A percentile compares a stretch with the other conserved stretches of the same genome.
Evolutionary conservation across 1,140 invertebrate genomes (phyloP).

Genomic region (Armadillidium nasatum): DNA sequence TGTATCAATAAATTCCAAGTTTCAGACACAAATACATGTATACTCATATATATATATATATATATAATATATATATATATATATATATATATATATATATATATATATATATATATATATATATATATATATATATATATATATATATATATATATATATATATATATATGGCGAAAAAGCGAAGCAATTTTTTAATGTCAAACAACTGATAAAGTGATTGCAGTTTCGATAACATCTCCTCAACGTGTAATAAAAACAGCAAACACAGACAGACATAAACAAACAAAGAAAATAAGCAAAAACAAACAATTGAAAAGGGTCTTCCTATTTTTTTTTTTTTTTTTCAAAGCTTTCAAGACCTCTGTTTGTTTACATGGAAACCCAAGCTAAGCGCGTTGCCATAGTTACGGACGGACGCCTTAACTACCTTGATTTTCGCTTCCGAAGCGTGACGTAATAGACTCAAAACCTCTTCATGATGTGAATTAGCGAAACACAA

Average conservation of each 20-base stretch:
- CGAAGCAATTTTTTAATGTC: not conserved
- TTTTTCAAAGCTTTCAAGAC: not conserved
- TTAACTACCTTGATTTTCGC: slow-evolving; percentile 9
- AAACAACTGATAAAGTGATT: not conserved
- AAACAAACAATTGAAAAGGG: slow-evolving; percentile 4
- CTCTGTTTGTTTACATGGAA: slow-evolving; percentile 8
- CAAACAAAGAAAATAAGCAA: slow-evolving; percentile 1
- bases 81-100: slow-evolving; percentile 13
- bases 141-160: not conserved
- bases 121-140: slow-evolving; percentile 12
- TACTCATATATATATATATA: no score
- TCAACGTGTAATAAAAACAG: slow-evolving; percentile 7
- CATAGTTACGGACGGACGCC: not conserved
- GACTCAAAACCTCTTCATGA: not conserved
- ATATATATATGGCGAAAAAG: not conserved
- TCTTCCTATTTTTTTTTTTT: not conserved
- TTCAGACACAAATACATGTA: no score
- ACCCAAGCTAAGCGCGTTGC: not conserved
- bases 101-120: not conserved
- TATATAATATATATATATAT: slow-evolving; percentile 4
- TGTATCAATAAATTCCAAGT: no score
- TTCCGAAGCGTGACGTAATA: slow-evolving; percentile 3
- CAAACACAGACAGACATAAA: slow-evolving; percentile 2
- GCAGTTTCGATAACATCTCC: slow-evolving; percentile 6
- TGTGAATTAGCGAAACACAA: slow-evolving; percentile 10